Evolutionary conservation across 2,888 invertebrate species (phyloP).

Genomic region (Gasteruption jaculator): DNA sequence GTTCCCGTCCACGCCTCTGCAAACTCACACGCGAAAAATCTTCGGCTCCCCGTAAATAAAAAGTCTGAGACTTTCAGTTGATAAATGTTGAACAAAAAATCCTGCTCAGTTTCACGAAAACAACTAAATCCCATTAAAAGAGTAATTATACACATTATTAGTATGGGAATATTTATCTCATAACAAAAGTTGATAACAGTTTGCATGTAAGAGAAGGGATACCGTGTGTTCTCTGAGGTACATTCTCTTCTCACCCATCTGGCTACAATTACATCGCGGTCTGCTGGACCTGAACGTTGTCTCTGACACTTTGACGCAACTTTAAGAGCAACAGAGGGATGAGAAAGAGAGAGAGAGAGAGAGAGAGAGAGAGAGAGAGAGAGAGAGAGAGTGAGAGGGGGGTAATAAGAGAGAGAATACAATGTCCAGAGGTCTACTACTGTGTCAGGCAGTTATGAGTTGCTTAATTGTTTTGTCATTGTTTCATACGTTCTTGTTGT

Average conservation of each 20-base stretch:
- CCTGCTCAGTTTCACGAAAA: too few relatives aligned
- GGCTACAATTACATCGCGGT: slow-evolving; percentile 46
- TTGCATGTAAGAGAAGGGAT: too few relatives aligned
- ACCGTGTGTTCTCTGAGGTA: slow-evolving; percentile 21
- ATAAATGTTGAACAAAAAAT: too few relatives aligned
- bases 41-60: background rate
- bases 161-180: too few relatives aligned
- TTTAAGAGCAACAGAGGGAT: slow-evolving; percentile 23
- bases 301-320: slow-evolving; percentile 50
- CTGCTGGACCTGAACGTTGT: slow-evolving; percentile 47
- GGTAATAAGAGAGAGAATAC: slow-evolving; percentile 17
- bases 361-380: slow-evolving; percentile 5
- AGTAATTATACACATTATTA: too few relatives aligned
- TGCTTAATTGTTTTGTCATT: slow-evolving; percentile 51
- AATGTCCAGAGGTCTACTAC: slow-evolving; percentile 35
- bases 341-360: slow-evolving; percentile 6
- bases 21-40: background rate
- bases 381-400: slow-evolving; percentile 1
- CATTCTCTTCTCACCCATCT: slow-evolving; percentile 27
- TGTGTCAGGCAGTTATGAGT: slow-evolving; percentile 49
- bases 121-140: too few relatives aligned
- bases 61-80: background rate
- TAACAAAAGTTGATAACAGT: too few relatives aligned
- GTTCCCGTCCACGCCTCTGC: background rate
- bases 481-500: too few relatives aligned